Evolutionary conservation across 2,888 invertebrate species (phyloP).

Genomic region (Sycophila texana): DNA sequence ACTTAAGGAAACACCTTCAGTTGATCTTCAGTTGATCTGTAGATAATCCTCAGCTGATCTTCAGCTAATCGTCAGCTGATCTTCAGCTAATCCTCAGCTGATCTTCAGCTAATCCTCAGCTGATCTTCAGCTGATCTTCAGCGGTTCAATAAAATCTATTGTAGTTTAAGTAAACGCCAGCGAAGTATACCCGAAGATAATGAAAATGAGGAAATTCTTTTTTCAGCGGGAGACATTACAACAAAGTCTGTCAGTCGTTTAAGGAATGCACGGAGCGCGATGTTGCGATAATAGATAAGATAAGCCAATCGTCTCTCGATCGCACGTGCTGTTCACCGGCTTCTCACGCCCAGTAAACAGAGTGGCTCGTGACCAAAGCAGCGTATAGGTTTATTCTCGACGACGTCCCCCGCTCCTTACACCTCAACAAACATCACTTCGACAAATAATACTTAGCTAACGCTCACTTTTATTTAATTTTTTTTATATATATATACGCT

Average conservation of each 20-base stretch:
- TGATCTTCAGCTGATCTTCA: too few species aligned
- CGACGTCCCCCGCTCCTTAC: neutral
- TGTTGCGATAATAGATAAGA: constrained; percentile 30
- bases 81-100: too few species aligned
- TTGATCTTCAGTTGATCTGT: too few species aligned
- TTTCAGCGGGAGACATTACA: neutral
- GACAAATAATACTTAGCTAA: too few species aligned
- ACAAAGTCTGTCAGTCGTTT: neutral
- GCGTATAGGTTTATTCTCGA: neutral
- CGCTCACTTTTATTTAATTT: too few species aligned
- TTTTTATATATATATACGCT: too few species aligned
- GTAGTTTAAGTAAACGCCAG: too few species aligned
- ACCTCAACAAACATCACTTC: neutral
- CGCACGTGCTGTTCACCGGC: constrained; percentile 47
- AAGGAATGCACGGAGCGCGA: neutral
- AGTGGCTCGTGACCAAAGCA: constrained; percentile 20
- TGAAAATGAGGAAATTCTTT: neutral
- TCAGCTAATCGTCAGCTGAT: neutral
- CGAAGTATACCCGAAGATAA: too few species aligned
- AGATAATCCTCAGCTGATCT: too few species aligned
- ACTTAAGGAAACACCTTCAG: neutral
- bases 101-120: too few species aligned
- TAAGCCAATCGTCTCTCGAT: neutral
- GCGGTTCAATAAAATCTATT: too few species aligned
- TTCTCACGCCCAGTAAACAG: constrained; percentile 40